Percentiles rank a stretch among this genome's conserved stretches.
Evolutionary conservation across 2,888 invertebrate genomes (phyloP).

Genomic region (Nemotelus nigrinus): DNA sequence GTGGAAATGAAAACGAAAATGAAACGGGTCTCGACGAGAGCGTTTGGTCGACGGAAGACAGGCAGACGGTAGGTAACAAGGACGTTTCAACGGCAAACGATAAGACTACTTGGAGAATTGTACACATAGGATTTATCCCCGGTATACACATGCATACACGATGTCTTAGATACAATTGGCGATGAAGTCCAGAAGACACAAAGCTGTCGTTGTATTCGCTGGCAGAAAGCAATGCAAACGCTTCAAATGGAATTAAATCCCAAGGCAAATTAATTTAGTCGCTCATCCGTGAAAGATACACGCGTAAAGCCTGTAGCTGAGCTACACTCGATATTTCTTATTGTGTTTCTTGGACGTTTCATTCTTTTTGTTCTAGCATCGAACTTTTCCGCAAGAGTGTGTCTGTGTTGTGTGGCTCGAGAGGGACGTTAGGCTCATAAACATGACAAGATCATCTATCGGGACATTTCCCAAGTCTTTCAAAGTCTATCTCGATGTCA

Average conservation of each 20-base stretch:
- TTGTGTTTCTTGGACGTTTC: not conserved
- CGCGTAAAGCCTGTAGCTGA: not conserved
- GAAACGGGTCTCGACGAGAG: not conserved
- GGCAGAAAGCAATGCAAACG: conserved; percentile 2
- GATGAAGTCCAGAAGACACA: conserved; percentile 4
- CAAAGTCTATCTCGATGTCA: conserved; percentile 17
- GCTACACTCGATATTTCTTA: not conserved
- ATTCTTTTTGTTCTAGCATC: not conserved
- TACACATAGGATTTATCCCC: too few species aligned
- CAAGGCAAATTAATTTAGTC: conserved; percentile 37
- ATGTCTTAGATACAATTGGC: not conserved
- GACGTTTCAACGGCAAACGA: too few species aligned
- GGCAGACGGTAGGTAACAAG: too few species aligned
- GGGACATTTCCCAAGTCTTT: conserved; percentile 8
- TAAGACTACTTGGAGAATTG: too few species aligned
- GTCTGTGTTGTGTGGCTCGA: not conserved
- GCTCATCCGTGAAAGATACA: conserved; percentile 34
- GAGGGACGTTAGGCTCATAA: conserved; percentile 14
- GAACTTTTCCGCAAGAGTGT: too few species aligned
- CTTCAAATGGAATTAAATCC: conserved; percentile 33
- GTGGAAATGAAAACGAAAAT: not conserved
- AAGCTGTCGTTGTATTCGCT: conserved; percentile 1
- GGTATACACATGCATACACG: too few species aligned
- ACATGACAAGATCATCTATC: conserved; percentile 11
- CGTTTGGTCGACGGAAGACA: too few species aligned